Conservation (phyloP, 1,140 invertebrate genomes). For the Zaprionus vittiger region DNA sequence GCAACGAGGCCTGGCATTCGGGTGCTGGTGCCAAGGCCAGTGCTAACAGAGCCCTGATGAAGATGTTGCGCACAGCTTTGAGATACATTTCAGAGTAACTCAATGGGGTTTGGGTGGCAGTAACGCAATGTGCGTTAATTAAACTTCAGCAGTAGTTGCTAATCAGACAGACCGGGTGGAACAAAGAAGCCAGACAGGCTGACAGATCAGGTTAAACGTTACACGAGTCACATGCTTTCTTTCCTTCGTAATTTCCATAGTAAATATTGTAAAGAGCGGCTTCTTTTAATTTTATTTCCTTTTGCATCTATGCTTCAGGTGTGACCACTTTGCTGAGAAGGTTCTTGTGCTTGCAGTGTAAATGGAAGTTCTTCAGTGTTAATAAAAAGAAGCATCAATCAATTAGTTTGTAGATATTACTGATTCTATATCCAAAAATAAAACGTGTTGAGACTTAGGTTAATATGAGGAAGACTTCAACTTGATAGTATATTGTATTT, state of each 20-base stretch:
- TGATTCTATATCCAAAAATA: too few species aligned
- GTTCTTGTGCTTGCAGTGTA: background rate
- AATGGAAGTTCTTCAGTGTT: too few species aligned
- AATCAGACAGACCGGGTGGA: conserved; percentile 52
- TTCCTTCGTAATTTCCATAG: background rate
- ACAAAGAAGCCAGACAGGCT: background rate
- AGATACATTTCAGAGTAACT: conserved; percentile 55
- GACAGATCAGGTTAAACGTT: background rate
- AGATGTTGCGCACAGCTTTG: conserved; percentile 35
- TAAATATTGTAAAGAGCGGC: background rate
- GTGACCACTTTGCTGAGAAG: background rate
- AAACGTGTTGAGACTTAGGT: too few species aligned
- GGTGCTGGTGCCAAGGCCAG: background rate
- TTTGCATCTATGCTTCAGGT: background rate
- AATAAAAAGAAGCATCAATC: background rate
- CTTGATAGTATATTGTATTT: too few species aligned
- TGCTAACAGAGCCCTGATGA: conserved; percentile 15
- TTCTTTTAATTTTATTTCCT: too few species aligned
- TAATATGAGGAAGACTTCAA: too few species aligned
- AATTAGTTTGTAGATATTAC: background rate
- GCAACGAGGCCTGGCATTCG: conserved; percentile 17
- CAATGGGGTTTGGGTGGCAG: background rate
- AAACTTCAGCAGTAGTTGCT: conserved; percentile 51
- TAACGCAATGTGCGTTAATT: conserved; percentile 44
- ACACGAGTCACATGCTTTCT: background rate